Percentiles rank a stretch among this genome's conserved stretches.
Conservation (phyloP, 2,113 vertebrate genomes). For the Vulpes lagopus region DNA sequence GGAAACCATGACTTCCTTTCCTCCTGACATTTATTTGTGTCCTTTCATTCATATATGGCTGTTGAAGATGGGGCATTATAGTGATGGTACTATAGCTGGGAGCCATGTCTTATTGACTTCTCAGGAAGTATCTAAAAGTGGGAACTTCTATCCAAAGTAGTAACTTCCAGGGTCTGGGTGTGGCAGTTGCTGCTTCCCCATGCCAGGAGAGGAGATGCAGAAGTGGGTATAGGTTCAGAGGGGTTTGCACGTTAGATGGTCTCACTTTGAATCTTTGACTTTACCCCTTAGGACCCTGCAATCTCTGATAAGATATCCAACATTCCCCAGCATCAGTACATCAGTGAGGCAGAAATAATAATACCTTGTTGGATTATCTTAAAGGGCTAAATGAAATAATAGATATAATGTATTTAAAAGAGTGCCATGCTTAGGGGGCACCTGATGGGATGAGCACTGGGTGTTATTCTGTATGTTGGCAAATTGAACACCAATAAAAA, state of each 20-base stretch:
- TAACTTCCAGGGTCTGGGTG: not conserved
- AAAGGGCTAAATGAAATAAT: not conserved
- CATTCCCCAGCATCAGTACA: not conserved
- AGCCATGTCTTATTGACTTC: not conserved
- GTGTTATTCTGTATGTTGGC: too few relatives aligned
- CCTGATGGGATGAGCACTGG: too few relatives aligned
- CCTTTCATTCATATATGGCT: not conserved
- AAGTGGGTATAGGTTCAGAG: fast-evolving
- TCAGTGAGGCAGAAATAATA: not conserved
- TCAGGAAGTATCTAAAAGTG: not conserved
- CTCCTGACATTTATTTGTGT: not conserved
- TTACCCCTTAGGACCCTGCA: not conserved
- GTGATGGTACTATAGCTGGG: not conserved
- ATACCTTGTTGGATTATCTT: not conserved
- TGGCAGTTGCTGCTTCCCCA: fast-evolving
- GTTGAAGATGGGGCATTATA: not conserved
- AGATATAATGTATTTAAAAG: not conserved
- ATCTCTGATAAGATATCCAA: not conserved
- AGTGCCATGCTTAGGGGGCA: too few relatives aligned
- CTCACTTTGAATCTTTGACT: not conserved
- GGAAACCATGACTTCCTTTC: not conserved
- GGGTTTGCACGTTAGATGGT: not conserved
- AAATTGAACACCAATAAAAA: too few relatives aligned
- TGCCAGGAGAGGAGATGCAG: not conserved
- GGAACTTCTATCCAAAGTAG: too few relatives aligned